phyloP scores from a whole-genome alignment of 2,113 vertebrate genomes.

The Galeopterus variegatus region DNA sequence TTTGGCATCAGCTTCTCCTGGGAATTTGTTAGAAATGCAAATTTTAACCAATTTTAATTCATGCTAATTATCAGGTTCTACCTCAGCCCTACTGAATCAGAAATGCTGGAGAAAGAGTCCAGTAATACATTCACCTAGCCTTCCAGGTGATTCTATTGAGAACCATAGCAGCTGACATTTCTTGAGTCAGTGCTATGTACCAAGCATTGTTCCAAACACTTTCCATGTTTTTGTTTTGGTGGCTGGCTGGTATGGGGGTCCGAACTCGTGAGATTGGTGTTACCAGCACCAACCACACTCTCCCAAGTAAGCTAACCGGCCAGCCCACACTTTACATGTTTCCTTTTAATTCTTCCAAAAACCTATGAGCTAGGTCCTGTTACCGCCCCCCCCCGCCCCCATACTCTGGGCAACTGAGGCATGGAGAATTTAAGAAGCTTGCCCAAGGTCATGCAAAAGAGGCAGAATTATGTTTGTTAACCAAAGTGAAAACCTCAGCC shows the following conservation, averaged over 20 bases:
- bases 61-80: background rate
- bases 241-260: too few relatives aligned
- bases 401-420: background rate
- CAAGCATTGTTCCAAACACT: background rate
- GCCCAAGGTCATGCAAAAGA: background rate
- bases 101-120: background rate
- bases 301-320: too few relatives aligned
- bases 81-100: background rate
- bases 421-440: background rate
- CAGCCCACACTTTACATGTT: too few relatives aligned
- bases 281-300: too few relatives aligned
- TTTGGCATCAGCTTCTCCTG: background rate
- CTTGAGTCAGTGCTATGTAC: background rate
- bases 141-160: background rate
- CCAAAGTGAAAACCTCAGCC: background rate
- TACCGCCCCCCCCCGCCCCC: too few relatives aligned
- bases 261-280: too few relatives aligned
- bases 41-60: background rate
- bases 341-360: too few relatives aligned
- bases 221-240: background rate
- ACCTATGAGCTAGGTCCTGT: too few relatives aligned
- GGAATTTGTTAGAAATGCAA: background rate
- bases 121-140: background rate
- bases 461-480: background rate
- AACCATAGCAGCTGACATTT: too few relatives aligned